phyloP scores from a whole-genome alignment of 2,113 vertebrate species.

The Chamaea fasciata region DNA sequence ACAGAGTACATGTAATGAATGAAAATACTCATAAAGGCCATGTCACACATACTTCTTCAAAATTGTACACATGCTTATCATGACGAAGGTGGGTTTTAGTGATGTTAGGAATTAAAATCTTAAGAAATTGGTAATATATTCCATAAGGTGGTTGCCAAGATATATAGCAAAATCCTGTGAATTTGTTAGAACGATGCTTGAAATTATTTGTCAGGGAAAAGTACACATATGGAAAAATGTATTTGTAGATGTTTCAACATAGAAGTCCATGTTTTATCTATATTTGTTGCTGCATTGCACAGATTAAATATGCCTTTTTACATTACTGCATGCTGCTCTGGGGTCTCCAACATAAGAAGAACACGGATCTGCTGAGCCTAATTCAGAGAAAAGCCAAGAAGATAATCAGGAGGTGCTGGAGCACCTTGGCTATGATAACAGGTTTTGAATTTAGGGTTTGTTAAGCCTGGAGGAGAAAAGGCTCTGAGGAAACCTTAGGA shows the following conservation, averaged over 20 bases:
- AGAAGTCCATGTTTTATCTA: not conserved
- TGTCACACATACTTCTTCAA: not conserved
- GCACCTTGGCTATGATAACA: not conserved
- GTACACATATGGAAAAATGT: not conserved
- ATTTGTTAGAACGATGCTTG: not conserved
- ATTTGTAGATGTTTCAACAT: not conserved
- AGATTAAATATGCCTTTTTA: not conserved
- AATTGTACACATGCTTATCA: fast-evolving
- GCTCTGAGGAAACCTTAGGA: not conserved
- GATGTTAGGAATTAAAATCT: not conserved
- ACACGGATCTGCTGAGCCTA: not conserved
- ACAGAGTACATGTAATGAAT: not conserved
- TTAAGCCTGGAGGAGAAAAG: not conserved
- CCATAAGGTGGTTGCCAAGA: not conserved
- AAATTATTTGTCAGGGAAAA: not conserved
- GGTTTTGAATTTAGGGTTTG: not conserved
- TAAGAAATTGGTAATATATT: not conserved
- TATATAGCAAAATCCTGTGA: not conserved
- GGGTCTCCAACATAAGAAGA: not conserved
- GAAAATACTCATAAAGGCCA: not conserved
- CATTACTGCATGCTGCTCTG: not conserved
- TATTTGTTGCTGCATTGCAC: not conserved
- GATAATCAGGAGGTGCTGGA: not conserved
- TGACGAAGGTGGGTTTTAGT: not conserved
- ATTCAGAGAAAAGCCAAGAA: not conserved